Conservation (phyloP, 2,888 invertebrate genomes). For the Meliscaeva auricollis region DNA sequence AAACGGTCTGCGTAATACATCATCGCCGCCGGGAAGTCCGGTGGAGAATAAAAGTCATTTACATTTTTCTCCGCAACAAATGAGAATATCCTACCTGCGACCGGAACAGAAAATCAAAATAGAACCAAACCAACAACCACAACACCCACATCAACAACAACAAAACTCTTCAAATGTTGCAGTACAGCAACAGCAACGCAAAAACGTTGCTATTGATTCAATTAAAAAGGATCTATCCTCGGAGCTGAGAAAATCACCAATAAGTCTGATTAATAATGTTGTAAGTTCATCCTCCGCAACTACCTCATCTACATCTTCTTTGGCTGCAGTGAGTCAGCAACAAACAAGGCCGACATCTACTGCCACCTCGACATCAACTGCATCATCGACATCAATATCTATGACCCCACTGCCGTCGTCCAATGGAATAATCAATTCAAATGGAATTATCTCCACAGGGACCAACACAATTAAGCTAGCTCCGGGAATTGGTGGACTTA, state of each 20-base stretch:
- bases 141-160: neutral
- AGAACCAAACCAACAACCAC: constrained; percentile 78
- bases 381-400: constrained; percentile 32
- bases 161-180: neutral
- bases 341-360: constrained; percentile 45
- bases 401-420: constrained; percentile 45
- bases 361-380: constrained; percentile 41
- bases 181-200: constrained; percentile 79
- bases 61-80: constrained; percentile 89
- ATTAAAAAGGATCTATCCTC: constrained; percentile 88
- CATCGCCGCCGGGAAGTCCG: constrained; percentile 87
- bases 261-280: constrained; percentile 77
- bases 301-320: constrained; percentile 55
- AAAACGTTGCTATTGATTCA: constrained; percentile 83
- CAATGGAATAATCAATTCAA: constrained; percentile 72
- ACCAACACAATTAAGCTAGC: constrained; percentile 83
- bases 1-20: constrained; percentile 78
- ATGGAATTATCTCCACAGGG: constrained; percentile 65
- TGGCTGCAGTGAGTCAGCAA: constrained; percentile 46
- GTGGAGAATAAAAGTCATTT: constrained; percentile 89
- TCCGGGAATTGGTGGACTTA: constrained; percentile 83
- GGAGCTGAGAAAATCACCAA: constrained; percentile 83
- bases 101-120: constrained; percentile 71
- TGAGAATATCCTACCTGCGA: constrained; percentile 85
- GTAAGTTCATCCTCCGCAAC: constrained; percentile 62